Evolutionary conservation across 1,140 invertebrate species (phyloP).

Genomic region (Meloidogyne floridensis): DNA sequence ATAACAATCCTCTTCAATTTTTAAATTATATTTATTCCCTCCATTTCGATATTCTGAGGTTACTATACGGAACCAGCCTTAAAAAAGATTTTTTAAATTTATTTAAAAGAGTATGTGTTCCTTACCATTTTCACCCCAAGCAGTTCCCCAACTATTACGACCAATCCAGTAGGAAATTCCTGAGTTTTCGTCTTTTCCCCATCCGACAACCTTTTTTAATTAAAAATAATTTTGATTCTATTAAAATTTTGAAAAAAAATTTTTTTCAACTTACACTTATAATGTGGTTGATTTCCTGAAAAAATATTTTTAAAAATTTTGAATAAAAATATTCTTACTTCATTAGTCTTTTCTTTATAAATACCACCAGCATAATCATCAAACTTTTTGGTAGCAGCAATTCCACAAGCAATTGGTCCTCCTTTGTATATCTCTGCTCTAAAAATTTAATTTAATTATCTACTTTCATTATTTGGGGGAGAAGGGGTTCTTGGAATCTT

Average conservation of each 20-base stretch:
- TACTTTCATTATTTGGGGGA: too few species aligned
- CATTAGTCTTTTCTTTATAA: conserved; percentile 66
- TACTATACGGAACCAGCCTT: conserved; percentile 66
- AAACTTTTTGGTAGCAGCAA: conserved; percentile 68
- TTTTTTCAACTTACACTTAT: conserved; percentile 19
- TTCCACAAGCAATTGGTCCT: conserved; percentile 69
- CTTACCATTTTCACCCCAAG: conserved; percentile 66
- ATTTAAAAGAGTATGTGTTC: neutral
- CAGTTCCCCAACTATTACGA: conserved; percentile 69
- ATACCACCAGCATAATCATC: conserved; percentile 69
- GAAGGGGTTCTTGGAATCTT: too few species aligned
- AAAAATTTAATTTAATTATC: neutral
- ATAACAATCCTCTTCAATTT: conserved; percentile 68
- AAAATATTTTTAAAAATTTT: neutral
- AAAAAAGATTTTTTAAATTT: conserved; percentile 8
- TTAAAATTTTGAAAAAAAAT: neutral
- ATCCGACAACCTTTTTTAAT: conserved; percentile 67
- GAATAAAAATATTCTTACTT: neutral
- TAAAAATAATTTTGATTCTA: conserved; percentile 1
- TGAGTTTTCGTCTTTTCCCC: conserved; percentile 67
- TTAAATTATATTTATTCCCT: conserved; percentile 68
- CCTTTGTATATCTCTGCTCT: conserved; percentile 69
- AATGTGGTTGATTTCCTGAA: conserved; percentile 23
- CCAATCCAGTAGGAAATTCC: conserved; percentile 69
- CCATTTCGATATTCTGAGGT: conserved; percentile 66